phyloP scores from a whole-genome alignment of 1,140 invertebrate species.

The Trichoplusia ni region DNA sequence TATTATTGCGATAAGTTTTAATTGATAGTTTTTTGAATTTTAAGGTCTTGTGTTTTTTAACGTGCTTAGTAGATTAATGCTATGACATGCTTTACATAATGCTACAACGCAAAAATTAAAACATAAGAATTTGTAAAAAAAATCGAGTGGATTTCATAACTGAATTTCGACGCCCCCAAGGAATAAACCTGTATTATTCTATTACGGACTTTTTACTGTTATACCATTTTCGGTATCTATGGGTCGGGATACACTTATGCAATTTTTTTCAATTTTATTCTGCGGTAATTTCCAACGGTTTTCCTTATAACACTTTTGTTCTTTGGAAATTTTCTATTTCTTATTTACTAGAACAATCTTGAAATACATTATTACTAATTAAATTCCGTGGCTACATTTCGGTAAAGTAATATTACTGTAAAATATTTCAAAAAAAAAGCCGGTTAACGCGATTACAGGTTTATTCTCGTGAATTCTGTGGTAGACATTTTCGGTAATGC shows the following conservation, averaged over 20 bases:
- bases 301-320: conserved; percentile 27
- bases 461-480: conserved; percentile 9
- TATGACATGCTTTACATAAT: no score
- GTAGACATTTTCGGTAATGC: conserved; percentile 16
- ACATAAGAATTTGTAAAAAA: no score
- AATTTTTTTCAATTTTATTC: conserved; percentile 19
- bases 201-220: background rate
- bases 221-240: conserved; percentile 5
- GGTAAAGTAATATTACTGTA: conserved; percentile 20
- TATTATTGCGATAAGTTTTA: no score
- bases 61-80: no score
- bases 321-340: conserved; percentile 9
- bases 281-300: conserved; percentile 12
- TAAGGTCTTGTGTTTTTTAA: no score
- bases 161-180: background rate
- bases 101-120: no score
- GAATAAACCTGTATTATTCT: conserved; percentile 2
- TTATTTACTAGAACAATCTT: conserved; percentile 23
- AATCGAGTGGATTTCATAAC: no score
- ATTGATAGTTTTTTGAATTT: no score
- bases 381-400: background rate
- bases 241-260: conserved; percentile 19
- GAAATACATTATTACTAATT: conserved; percentile 18
- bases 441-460: conserved; percentile 19
- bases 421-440: conserved; percentile 24